phyloP scores from a whole-genome alignment of 2,888 invertebrate genomes.

The Erebia palarica region DNA sequence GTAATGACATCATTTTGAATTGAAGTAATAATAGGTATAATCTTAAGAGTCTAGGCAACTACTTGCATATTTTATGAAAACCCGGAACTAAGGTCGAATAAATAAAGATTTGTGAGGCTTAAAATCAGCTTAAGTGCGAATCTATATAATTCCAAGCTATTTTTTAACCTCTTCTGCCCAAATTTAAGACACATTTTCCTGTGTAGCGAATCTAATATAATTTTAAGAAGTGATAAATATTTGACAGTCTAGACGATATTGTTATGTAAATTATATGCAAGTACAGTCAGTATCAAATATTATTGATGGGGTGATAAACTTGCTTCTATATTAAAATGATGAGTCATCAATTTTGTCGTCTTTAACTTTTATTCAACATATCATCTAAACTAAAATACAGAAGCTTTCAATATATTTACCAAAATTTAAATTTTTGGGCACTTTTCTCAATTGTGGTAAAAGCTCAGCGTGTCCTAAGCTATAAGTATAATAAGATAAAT shows the following conservation, averaged over 20 bases:
- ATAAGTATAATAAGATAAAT: too few species aligned
- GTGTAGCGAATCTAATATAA: background rate
- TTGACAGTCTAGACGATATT: constrained; percentile 29
- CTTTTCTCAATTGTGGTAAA: too few species aligned
- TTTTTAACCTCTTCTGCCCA: background rate
- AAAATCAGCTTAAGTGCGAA: constrained; percentile 24
- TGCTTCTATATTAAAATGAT: background rate
- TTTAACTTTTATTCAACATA: background rate
- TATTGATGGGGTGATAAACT: constrained; percentile 9
- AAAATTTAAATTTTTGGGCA: too few species aligned
- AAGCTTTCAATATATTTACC: background rate
- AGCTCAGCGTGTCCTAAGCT: too few species aligned
- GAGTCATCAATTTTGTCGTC: background rate
- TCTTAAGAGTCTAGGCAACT: too few species aligned
- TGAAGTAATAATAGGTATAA: too few species aligned
- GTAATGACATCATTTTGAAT: too few species aligned
- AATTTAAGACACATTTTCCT: background rate
- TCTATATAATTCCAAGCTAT: background rate
- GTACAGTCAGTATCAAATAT: constrained; percentile 17
- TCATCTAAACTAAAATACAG: background rate
- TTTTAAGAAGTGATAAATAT: constrained; percentile 21
- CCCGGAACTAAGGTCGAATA: constrained; percentile 21
- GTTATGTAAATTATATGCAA: constrained; percentile 30
- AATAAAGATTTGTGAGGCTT: constrained; percentile 24
- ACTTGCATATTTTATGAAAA: constrained; percentile 5